Evolutionary conservation across 2,797 vertebrate genomes (phyloP), one percentile per base, ranked within the genome.

Genomic region (Galaxias olidus): DNA sequence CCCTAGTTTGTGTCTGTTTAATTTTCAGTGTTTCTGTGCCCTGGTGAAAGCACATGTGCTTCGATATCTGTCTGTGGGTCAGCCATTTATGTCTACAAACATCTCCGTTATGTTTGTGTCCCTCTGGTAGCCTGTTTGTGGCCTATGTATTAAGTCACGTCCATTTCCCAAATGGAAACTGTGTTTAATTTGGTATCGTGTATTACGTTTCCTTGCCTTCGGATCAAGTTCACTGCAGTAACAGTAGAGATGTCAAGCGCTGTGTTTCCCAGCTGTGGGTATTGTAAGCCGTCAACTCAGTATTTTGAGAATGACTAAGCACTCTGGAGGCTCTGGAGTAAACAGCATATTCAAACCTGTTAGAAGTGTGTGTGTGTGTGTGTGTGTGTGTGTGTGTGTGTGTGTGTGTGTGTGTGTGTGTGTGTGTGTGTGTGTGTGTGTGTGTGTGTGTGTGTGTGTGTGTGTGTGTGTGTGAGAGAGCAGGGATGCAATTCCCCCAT

Each of bases 301-400:
- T 60, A 47, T 65, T 43, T 54, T 50, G 70, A 63, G 55, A 58
- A 47, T 20, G 60, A 49, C 20, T 68, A 42, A 63, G 65, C 65
- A 68, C 42, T 30, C 30, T 30, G 30, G 30, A 30, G 65, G 70
- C 65, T 70, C 65, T 41, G 54, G 60, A 63, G 51, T 53, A 63
- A 63, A 73, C 48, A 49, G 47, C 64, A 58, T 6, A 63, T 44
- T 71, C 43, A 75, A 73, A 76, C 78, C 72, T 84, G 71, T 69
- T 61, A 20, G 61, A 73, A 43, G 8, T 47, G 19, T 56, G 19
- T 65, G 20, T 49, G 18, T 62, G 20, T 62, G 14, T 50, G 11
- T 43, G 6, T 49, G 14, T 43, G 48, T 62, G 10, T 8, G 17
- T 61, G 59, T 46, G 17, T 52, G 58, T 56, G 11, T 64, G 3